Evolutionary conservation across 2,797 vertebrate genomes (phyloP), one percentile per base, ranked within the genome.

Genomic region (Micromesistius poutassou): DNA sequence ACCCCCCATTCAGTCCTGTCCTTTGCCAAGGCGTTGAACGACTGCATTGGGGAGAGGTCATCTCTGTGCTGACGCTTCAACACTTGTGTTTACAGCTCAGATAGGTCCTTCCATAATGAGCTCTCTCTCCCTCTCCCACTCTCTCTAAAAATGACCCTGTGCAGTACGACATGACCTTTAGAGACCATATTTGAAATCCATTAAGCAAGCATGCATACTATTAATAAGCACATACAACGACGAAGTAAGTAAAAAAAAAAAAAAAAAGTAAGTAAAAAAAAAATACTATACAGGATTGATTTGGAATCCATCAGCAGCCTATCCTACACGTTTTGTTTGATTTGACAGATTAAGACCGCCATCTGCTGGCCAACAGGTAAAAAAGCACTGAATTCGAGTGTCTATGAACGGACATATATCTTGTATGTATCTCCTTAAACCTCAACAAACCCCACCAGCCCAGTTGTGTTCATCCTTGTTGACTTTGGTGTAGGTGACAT

Each of bases 81-180:
- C 81, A 76, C 79, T 87, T n/a, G 75, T 81, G 84, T 86, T 87
- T 80, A 83, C 86, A 85, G 81, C 86, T 80, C 79, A 77, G 81
- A 74, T 22, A 77, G 84, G 84, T 85, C 80, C 84, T 81, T 80
- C 75, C 71, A 71, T 90, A 88, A 93, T 89, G 87, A 92, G 88
- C 85, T 89, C 77, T 71, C 82, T 79, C 71, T 82, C 55, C 25
- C n/a, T 25, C 42, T 46, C 42, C 19, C 42, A 6, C 46, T 62
- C 46, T 50, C 14, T 62, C 22, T 62, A 42, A 71, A 87, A 85
- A 82, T 83, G 82, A 84, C 84, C 86, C 80, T 79, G 76, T 75
- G 78, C 79, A 76, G 81, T 42, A 68, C 77, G 79, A 78, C 10
- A 28, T 82, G 85, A 92, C 90, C 85, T 91, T 89, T 86, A 35